Conservation (phyloP, 2,888 invertebrate species). For the Mellilla xanthometata region DNA sequence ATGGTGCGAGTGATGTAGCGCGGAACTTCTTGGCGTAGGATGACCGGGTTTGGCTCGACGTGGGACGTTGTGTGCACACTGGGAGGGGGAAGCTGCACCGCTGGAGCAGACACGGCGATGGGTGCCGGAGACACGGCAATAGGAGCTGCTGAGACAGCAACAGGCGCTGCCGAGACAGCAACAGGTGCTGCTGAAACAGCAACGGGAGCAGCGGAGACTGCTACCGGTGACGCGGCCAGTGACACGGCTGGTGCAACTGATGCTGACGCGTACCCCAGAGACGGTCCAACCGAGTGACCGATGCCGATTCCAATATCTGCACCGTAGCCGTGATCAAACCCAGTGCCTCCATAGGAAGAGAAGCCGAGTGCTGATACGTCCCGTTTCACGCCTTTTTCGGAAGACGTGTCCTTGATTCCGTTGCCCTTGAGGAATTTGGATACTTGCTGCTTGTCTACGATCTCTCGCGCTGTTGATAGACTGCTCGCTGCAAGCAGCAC, state of each 20-base stretch:
- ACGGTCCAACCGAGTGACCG: constrained; percentile 1
- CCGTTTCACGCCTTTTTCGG: constrained; percentile 64
- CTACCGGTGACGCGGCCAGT: not conserved
- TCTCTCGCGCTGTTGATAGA: constrained; percentile 58
- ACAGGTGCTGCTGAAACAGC: constrained; percentile 34
- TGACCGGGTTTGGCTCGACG: constrained; percentile 69
- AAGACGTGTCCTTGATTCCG: constrained; percentile 59
- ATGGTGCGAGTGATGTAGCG: constrained; percentile 72
- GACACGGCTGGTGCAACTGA: constrained; percentile 1
- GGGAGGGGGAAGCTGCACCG: constrained; percentile 41
- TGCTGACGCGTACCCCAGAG: constrained; percentile 8
- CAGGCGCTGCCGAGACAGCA: constrained; percentile 21
- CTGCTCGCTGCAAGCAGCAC: constrained; percentile 64
- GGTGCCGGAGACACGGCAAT: constrained; percentile 34
- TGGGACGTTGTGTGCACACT: constrained; percentile 65
- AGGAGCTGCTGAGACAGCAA: constrained; percentile 33
- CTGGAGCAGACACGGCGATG: constrained; percentile 30
- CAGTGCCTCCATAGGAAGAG: constrained; percentile 9
- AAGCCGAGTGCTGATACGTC: constrained; percentile 39
- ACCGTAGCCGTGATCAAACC: constrained; percentile 4
- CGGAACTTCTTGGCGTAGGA: constrained; percentile 71
- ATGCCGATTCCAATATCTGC: not conserved
- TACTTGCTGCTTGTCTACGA: constrained; percentile 50
- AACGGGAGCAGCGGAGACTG: constrained; percentile 30
- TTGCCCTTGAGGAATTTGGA: constrained; percentile 60